Conservation (phyloP, 1,140 invertebrate species). For the Dinoponera quadriceps region DNA sequence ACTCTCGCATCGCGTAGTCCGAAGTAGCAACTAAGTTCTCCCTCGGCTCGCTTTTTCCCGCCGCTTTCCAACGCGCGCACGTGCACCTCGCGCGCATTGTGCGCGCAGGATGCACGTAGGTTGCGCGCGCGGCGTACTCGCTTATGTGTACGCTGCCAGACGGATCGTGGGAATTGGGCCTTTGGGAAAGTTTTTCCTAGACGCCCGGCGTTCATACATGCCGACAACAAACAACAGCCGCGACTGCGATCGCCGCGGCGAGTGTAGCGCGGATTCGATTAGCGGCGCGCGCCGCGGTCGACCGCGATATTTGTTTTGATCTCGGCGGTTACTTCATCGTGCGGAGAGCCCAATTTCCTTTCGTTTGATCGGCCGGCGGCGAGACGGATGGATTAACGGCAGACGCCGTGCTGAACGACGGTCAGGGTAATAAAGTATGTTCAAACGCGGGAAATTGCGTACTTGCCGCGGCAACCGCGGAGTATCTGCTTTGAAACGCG, state of each 20-base stretch:
- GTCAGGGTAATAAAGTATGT: conserved; percentile 35
- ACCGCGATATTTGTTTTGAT: neutral
- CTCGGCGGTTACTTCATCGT: conserved; percentile 11
- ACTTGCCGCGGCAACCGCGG: neutral
- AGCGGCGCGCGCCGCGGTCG: conserved; percentile 11
- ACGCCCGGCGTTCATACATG: neutral
- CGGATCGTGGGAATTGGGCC: conserved; percentile 75
- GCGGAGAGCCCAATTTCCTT: neutral
- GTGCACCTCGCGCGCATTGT: conserved; percentile 59
- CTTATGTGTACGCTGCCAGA: conserved; percentile 40
- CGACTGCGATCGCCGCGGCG: neutral
- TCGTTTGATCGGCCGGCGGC: conserved; percentile 8
- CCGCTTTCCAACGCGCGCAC: conserved; percentile 42
- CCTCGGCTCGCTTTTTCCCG: conserved; percentile 27
- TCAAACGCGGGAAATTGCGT: conserved; percentile 57
- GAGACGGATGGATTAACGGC: neutral
- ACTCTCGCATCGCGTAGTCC: conserved; percentile 27
- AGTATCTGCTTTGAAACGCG: conserved; percentile 35
- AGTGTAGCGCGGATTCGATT: conserved; percentile 10
- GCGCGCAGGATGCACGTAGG: conserved; percentile 58
- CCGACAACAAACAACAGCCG: neutral
- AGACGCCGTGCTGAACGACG: neutral
- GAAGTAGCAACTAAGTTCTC: conserved; percentile 11
- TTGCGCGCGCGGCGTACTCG: conserved; percentile 4
- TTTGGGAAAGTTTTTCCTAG: conserved; percentile 70